phyloP scores from a whole-genome alignment of 2,888 invertebrate genomes.

The Melieria crassipennis region DNA sequence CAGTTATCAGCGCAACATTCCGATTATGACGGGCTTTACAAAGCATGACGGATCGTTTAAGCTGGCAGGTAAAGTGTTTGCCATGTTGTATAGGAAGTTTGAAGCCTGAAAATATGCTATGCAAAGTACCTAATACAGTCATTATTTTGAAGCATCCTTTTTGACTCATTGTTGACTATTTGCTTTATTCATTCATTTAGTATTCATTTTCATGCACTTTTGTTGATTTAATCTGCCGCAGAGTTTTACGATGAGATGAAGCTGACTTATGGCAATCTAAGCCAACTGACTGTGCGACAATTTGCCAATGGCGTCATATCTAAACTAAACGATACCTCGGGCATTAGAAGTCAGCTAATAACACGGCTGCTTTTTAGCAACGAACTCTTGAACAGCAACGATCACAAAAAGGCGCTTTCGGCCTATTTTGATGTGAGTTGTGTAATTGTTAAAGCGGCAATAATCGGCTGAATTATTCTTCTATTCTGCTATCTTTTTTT shows the following conservation, averaged over 20 bases:
- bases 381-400: slow-evolving; percentile 57
- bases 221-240: slow-evolving; percentile 11
- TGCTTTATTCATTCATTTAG: background rate
- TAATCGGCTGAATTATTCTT: background rate
- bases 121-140: background rate
- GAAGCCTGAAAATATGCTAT: background rate
- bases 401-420: slow-evolving; percentile 65
- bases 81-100: background rate
- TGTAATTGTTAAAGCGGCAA: background rate
- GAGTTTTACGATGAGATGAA: slow-evolving; percentile 46
- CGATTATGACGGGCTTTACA: slow-evolving; percentile 66
- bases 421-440: slow-evolving; percentile 67
- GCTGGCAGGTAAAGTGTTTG: slow-evolving; percentile 59
- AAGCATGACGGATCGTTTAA: slow-evolving; percentile 67
- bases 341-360: slow-evolving; percentile 59
- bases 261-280: slow-evolving; percentile 39
- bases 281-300: slow-evolving; percentile 49
- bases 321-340: slow-evolving; percentile 46
- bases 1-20: slow-evolving; percentile 52
- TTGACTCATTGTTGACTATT: too few relatives aligned
- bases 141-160: background rate
- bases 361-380: slow-evolving; percentile 63
- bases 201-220: slow-evolving; percentile 2
- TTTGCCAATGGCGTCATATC: slow-evolving; percentile 48
- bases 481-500: background rate